These are phyloP conservation scores for Drosophila mojavensis DNA, from an alignment of 1,140 invertebrate genomes.

Conservation along the genomic window DNA sequence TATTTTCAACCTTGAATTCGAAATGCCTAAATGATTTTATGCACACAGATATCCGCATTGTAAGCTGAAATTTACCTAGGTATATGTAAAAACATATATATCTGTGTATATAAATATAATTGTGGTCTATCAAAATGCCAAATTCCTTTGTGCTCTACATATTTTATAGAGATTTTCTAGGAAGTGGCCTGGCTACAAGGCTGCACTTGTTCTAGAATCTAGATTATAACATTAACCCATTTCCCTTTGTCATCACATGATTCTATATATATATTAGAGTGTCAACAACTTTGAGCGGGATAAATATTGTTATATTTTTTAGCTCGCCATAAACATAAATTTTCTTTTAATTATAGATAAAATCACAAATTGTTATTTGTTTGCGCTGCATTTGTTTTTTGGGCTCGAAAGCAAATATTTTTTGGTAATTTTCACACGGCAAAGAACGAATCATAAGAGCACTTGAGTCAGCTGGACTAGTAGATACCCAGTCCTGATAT, in stretches of 20 bases:
- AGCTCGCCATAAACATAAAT: slow-evolving; percentile 49
- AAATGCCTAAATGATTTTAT: slow-evolving; percentile 21
- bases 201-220: slow-evolving; percentile 5
- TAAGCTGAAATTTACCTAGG: background rate
- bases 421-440: slow-evolving; percentile 50
- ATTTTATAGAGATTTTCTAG: background rate
- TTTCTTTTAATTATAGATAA: slow-evolving; percentile 43
- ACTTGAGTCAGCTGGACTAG: too few species aligned
- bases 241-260: slow-evolving; percentile 58
- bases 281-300: slow-evolving; percentile 29
- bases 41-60: slow-evolving; percentile 25
- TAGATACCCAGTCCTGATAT: too few species aligned
- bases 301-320: background rate
- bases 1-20: slow-evolving; percentile 39
- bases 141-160: slow-evolving; percentile 2
- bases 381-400: slow-evolving; percentile 32
- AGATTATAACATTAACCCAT: slow-evolving; percentile 60
- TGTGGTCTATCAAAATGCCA: background rate
- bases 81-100: background rate
- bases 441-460: slow-evolving; percentile 24
- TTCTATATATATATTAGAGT: slow-evolving; percentile 23
- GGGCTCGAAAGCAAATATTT: background rate
- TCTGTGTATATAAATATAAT: background rate
- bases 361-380: slow-evolving; percentile 50
- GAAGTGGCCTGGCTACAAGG: slow-evolving; percentile 19